Evolutionary conservation across 2,797 vertebrate species (phyloP).

Genomic region (Coilia nasus): DNA sequence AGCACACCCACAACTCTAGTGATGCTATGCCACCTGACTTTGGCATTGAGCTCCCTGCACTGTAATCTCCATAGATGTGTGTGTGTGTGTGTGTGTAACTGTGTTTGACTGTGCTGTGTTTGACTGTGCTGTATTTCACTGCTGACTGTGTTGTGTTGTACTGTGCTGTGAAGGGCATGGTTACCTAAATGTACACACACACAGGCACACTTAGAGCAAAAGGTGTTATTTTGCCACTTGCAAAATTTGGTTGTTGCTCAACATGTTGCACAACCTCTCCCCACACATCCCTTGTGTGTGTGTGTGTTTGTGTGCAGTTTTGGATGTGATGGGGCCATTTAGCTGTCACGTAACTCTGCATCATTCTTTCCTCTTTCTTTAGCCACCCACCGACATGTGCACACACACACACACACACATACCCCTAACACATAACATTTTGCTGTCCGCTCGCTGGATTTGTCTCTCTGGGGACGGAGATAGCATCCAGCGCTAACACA

Average conservation of each 20-base stretch:
- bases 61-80: too few species aligned
- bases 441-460: slow-evolving; percentile 43
- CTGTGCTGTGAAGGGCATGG: not conserved
- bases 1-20: too few species aligned
- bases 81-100: not conserved
- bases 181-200: too few species aligned
- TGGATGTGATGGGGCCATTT: not conserved
- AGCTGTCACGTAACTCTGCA: not conserved
- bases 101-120: not conserved
- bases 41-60: too few species aligned
- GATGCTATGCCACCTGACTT: too few species aligned
- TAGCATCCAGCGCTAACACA: slow-evolving; percentile 66
- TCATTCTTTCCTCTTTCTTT: not conserved
- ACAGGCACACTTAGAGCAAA: not conserved
- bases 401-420: not conserved
- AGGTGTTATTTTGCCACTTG: not conserved
- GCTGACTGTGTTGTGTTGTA: not conserved
- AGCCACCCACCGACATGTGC: not conserved
- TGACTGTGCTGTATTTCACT: not conserved
- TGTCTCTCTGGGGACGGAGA: slow-evolving; percentile 61
- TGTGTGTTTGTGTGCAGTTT: not conserved
- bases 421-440: not conserved
- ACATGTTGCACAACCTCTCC: not conserved
- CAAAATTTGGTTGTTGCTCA: not conserved
- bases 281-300: not conserved